Base-by-base conservation (phyloP, 2,113 vertebrate genomes). In the Oryzias celebensis region DNA sequence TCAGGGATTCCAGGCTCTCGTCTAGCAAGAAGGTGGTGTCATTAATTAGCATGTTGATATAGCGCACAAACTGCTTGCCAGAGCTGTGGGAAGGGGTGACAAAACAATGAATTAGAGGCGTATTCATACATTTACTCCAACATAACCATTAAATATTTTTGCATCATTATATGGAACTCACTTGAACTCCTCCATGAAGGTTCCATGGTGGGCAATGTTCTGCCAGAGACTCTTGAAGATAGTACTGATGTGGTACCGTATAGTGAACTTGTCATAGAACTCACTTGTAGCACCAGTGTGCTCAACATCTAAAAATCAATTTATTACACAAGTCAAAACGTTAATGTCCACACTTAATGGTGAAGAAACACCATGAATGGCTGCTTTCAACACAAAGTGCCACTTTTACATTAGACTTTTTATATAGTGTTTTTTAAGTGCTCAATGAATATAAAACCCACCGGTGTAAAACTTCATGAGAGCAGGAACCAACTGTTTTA, bases 171-270 rank as follows among this genome's bases (percentile, higher is more conserved):
- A 52, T 14, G 12, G 43, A 71, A 95, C 97, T 96, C 89, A 99
- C 97, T 99, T 99, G 91, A 99, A 99, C 84, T 99, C 97, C 65
- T 99, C 96, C 93, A 98, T 95, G 82, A 99, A 99, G 36, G 97
- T 99, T 62, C 95, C 95, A n/a, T 99, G 97, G 81, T 99, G 97
- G 74, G 93, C 96, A 43, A 95, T 93, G 43, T 98, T 98, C 86
- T 98, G 96, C 97, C 97, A 99, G 16, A 99, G 95, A 75, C 96
- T 99, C 90, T 99, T 99, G 89, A 99, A 99, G 84, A 99, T 99
- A 55, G 97, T 98, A 90, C 97, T 99, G 83, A 99, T 99, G 82
- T 99, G 97, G 80, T 99, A 99, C 71, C 97, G 95, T 84, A 99
- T 99, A 0, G 97, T 99, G 81, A 99, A 99, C 87, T 99, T 99